Evolutionary conservation across 1,140 invertebrate species (phyloP).

Genomic region (Spodoptera frugiperda): DNA sequence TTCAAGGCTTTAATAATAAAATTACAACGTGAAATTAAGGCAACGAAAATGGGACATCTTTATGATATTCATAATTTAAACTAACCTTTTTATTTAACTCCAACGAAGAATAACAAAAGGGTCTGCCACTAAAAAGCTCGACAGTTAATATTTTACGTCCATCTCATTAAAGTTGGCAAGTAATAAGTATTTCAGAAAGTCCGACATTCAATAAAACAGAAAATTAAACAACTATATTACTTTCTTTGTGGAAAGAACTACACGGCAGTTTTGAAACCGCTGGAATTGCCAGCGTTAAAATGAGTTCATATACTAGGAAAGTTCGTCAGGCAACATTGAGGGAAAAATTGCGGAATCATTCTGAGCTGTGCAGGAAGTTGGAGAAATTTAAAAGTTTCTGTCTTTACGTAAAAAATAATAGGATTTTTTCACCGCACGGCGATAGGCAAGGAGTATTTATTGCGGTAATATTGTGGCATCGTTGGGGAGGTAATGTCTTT

Average conservation of each 20-base stretch:
- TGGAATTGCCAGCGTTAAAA: slow-evolving; percentile 11
- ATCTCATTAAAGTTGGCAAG: slow-evolving; percentile 2
- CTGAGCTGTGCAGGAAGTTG: neutral
- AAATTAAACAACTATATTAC: slow-evolving; percentile 23
- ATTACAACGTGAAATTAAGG: too few relatives aligned
- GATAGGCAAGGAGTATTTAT: neutral
- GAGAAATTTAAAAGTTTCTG: slow-evolving; percentile 3
- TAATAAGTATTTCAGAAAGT: slow-evolving; percentile 4
- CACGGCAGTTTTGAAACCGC: slow-evolving; percentile 7
- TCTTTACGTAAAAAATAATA: neutral
- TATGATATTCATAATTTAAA: too few relatives aligned
- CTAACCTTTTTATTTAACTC: neutral
- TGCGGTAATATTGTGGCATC: neutral
- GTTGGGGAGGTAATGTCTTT: too few relatives aligned
- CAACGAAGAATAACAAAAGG: neutral
- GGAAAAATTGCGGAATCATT: slow-evolving; percentile 19
- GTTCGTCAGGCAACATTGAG: neutral
- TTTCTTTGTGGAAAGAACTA: slow-evolving; percentile 16
- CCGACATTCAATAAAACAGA: slow-evolving; percentile 10
- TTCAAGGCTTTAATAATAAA: too few relatives aligned
- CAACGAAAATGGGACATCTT: too few relatives aligned
- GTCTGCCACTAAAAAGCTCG: neutral
- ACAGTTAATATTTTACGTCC: slow-evolving; percentile 4
- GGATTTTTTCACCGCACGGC: neutral
- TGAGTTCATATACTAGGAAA: slow-evolving; percentile 18